Evolutionary conservation across 2,888 invertebrate genomes (phyloP).

Genomic region (Calliopum simillimum): DNA sequence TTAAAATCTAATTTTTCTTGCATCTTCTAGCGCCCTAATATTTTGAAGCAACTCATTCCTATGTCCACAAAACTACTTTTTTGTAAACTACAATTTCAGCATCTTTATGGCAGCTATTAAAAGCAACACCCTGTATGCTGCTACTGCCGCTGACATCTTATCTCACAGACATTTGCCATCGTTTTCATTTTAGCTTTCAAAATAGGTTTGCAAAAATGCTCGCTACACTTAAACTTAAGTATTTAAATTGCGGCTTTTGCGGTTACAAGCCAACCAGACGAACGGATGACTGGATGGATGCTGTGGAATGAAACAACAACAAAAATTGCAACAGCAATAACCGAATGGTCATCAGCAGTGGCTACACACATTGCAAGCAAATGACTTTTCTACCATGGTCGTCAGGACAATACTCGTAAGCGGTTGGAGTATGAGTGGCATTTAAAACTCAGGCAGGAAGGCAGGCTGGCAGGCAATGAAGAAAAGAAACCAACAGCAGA

Average conservation of each 20-base stretch:
- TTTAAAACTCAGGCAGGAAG: too few species aligned
- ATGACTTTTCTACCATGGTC: not conserved
- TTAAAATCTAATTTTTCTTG: not conserved
- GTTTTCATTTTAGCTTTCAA: not conserved
- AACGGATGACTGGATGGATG: not conserved
- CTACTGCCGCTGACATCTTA: too few species aligned
- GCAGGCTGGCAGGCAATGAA: too few species aligned
- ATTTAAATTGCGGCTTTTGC: conserved; percentile 25
- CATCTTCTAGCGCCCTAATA: too few species aligned
- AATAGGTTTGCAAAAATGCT: conserved; percentile 19
- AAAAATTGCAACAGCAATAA: conserved; percentile 2
- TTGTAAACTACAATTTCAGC: not conserved
- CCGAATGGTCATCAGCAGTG: conserved; percentile 2
- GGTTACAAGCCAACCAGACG: not conserved
- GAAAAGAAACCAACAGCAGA: too few species aligned
- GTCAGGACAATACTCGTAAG: too few species aligned
- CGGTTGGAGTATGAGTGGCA: too few species aligned
- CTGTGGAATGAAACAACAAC: not conserved
- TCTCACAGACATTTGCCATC: not conserved
- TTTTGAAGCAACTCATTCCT: too few species aligned
- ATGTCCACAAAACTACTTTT: too few species aligned
- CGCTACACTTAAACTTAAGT: conserved; percentile 26
- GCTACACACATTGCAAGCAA: conserved; percentile 5
- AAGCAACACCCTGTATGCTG: not conserved
- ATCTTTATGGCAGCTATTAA: not conserved